Percentiles rank a stretch among this genome's conserved stretches.
These are phyloP conservation scores for Forbesichthys agassizii DNA, from an alignment of 2,113 vertebrate genomes.

Conservation along the genomic window DNA sequence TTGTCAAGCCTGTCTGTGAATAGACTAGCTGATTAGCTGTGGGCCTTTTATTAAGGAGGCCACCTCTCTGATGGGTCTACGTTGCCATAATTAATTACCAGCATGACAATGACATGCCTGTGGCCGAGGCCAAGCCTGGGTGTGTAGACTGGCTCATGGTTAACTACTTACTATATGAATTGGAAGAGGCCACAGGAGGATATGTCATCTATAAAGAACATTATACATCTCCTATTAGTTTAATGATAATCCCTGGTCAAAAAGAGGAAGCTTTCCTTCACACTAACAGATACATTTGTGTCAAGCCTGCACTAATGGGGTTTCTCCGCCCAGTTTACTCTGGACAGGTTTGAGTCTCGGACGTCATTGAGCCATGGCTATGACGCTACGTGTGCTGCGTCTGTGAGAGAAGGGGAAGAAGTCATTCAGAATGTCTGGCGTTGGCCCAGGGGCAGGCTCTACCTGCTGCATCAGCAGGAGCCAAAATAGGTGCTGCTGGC, in stretches of 20 bases:
- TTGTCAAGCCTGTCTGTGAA: slow-evolving; percentile 54
- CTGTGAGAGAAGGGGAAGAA: slow-evolving; percentile 47
- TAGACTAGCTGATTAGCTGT: slow-evolving; percentile 60
- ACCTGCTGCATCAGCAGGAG: slow-evolving; percentile 52
- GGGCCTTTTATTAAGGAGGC: slow-evolving; percentile 65
- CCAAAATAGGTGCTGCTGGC: slow-evolving; percentile 14
- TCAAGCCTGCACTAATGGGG: too few relatives aligned
- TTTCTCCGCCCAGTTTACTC: not conserved
- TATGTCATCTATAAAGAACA: slow-evolving; percentile 25
- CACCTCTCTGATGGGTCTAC: slow-evolving; percentile 61
- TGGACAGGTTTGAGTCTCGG: slow-evolving; percentile 17
- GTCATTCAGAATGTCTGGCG: slow-evolving; percentile 37
- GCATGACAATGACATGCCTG: slow-evolving; percentile 44
- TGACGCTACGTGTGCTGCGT: slow-evolving; percentile 49
- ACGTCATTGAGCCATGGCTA: not conserved
- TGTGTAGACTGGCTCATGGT: slow-evolving; percentile 25
- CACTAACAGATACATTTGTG: too few relatives aligned
- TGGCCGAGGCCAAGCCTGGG: slow-evolving; percentile 17
- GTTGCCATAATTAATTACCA: slow-evolving; percentile 69
- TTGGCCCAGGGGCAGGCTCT: slow-evolving; percentile 26
- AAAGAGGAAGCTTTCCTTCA: not conserved
- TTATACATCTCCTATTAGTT: slow-evolving; percentile 39
- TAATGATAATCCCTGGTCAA: slow-evolving; percentile 34
- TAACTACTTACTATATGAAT: slow-evolving; percentile 19
- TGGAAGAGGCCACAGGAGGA: not conserved